Percentiles rank a stretch among this genome's conserved stretches.
phyloP scores from a whole-genome alignment of 2,888 invertebrate species.

The Fabriciana adippe region DNA sequence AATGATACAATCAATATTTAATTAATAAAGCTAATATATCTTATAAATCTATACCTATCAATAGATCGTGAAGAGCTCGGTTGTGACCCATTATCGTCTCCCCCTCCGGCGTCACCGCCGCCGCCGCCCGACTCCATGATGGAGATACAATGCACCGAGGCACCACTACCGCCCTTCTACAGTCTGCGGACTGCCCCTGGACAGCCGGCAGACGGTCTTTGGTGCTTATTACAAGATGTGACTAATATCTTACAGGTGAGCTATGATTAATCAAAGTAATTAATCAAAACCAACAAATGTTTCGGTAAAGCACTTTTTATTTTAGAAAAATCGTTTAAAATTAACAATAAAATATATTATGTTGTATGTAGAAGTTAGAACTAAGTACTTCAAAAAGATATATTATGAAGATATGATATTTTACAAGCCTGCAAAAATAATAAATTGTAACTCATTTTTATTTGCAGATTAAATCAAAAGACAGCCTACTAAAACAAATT shows the following conservation, averaged over 20 bases:
- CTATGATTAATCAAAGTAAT: not conserved
- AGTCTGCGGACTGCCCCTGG: conserved; percentile 84
- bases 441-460: not conserved
- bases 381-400: too few species aligned
- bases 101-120: conserved; percentile 80
- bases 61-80: conserved; percentile 80
- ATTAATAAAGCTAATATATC: conserved; percentile 12
- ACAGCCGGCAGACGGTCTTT: conserved; percentile 84
- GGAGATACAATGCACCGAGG: conserved; percentile 91
- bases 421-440: too few species aligned
- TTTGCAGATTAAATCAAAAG: conserved; percentile 90
- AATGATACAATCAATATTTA: not conserved
- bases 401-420: too few species aligned
- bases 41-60: conserved; percentile 37
- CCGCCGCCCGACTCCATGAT: conserved; percentile 81
- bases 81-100: conserved; percentile 83
- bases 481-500: conserved; percentile 89
- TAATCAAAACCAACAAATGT: too few species aligned
- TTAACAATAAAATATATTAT: too few species aligned
- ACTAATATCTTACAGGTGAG: conserved; percentile 86
- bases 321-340: too few species aligned
- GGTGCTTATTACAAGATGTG: conserved; percentile 91
- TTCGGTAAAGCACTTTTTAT: too few species aligned
- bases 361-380: too few species aligned
- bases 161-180: conserved; percentile 90